Base-by-base conservation (phyloP, 2,113 vertebrate species). In the Otocyon megalotis region DNA sequence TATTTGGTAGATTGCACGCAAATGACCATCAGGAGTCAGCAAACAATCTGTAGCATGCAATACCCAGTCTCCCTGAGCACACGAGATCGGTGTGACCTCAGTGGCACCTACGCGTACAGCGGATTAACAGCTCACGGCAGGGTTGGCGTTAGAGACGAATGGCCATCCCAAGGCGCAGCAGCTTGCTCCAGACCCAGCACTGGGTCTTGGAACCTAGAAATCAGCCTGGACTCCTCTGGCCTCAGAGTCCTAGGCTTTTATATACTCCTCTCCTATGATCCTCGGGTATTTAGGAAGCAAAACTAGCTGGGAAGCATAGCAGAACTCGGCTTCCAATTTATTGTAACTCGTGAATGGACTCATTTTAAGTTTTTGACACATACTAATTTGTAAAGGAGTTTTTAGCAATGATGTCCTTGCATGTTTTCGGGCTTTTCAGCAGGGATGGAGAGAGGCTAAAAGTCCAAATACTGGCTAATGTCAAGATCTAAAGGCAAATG, bases 391-490 rank as follows among this genome's bases (percentile, higher is more conserved):
- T 37, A 54, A 3, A 62, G 58, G 72, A 5, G 48, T 76, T 91
- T 71, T 63, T 24, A 86, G 65, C 71, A 91, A 80, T 85, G 32
- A 96, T 71, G 24, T 90, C 13, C 77, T 62, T 72, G 7, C 20
- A 65, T 84, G 1, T 12, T 69, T 80, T 80, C 37, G 43, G 11
- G 58, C 20, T 60, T 69, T 65, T 67, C 37, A 56, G 9, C 37
- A 1, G 26, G 26, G 12, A 30, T 15, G 30, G 7, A 30, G 4
- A 54, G 28, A 63, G 79, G 58, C 53, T 94, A 43, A 93, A 65
- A 65, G 79, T 69, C 24, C 90, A 90, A 85, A 95, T 79, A 56
- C 71, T 86, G 72, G 90, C 28, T 83, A 92, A 93, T 60, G 32
- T 77, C 60, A 86, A 96, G 24, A 35, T 77, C 79, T n/a, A 32